phyloP scores from a whole-genome alignment of 1,140 invertebrate species.

The Solenopsis fugax region DNA sequence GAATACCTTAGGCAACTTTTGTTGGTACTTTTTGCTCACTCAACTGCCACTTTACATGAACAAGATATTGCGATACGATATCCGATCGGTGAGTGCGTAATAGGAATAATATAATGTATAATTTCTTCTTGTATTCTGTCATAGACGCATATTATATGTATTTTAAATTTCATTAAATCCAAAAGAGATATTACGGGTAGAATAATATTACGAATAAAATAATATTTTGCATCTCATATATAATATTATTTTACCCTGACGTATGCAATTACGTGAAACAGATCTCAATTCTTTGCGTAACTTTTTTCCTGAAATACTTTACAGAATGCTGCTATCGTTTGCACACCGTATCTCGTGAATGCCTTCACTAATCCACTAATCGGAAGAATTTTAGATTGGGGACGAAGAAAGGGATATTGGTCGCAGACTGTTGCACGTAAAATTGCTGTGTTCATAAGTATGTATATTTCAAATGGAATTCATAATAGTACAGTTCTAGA shows the following conservation, averaged over 20 bases:
- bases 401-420: conserved; percentile 88
- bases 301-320: conserved; percentile 58
- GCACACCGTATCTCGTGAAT: conserved; percentile 91
- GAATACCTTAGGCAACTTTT: conserved; percentile 94
- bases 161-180: conserved; percentile 25
- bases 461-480: conserved; percentile 73
- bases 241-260: conserved; percentile 26
- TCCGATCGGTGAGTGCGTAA: conserved; percentile 89
- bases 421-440: conserved; percentile 90
- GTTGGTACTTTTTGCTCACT: conserved; percentile 97
- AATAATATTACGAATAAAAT: conserved; percentile 31
- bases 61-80: conserved; percentile 95
- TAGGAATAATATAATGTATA: neutral
- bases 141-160: neutral
- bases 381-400: conserved; percentile 89
- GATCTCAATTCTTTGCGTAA: neutral
- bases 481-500: neutral
- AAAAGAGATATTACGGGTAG: neutral
- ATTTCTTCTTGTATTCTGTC: neutral
- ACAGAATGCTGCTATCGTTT: conserved; percentile 90
- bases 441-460: conserved; percentile 90
- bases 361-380: conserved; percentile 90
- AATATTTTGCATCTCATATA: conserved; percentile 10
- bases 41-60: conserved; percentile 97
- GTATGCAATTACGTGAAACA: neutral